A percentile compares a stretch with the other conserved stretches of the same genome.
These are phyloP conservation scores for Phenganax stokvisi DNA, from an alignment of 92 coral and sea anemone species.

Conservation along the genomic window DNA sequence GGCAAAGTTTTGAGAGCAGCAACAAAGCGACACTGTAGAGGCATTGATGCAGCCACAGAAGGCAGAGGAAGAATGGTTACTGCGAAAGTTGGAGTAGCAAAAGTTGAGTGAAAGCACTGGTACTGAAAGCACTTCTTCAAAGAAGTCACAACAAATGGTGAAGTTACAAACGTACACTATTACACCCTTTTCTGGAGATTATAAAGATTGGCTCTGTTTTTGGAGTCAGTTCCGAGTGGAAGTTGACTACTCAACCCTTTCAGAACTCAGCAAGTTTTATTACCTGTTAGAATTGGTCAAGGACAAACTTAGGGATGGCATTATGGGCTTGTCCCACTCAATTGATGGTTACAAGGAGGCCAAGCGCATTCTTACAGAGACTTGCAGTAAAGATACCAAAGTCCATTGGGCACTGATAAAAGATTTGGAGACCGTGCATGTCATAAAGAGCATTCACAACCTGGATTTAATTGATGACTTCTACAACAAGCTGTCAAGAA, in stretches of 20 bases:
- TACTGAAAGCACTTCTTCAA: constrained; percentile 4
- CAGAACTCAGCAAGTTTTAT: constrained; percentile 44
- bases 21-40: constrained; percentile 39
- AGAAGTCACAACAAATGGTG: constrained; percentile 3
- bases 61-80: constrained; percentile 30
- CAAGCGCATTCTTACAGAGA: constrained; percentile 15
- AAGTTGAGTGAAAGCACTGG: not conserved
- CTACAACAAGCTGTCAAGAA: constrained; percentile 37
- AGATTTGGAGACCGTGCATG: constrained; percentile 8
- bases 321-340: constrained; percentile 44
- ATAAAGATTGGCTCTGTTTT: constrained; percentile 51
- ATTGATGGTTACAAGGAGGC: constrained; percentile 50
- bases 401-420: constrained; percentile 9
- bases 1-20: constrained; percentile 16
- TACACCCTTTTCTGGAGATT: constrained; percentile 49
- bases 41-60: constrained; percentile 11
- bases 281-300: constrained; percentile 44
- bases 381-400: not conserved
- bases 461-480: constrained; percentile 12
- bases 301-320: constrained; percentile 26
- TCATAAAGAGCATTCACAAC: not conserved
- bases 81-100: constrained; percentile 14
- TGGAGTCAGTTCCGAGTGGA: constrained; percentile 56
- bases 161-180: constrained; percentile 54
- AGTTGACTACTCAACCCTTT: constrained; percentile 42